phyloP scores from a whole-genome alignment of 53 echinoderm and acorn worm species.

The Paracentrotus lividus region DNA sequence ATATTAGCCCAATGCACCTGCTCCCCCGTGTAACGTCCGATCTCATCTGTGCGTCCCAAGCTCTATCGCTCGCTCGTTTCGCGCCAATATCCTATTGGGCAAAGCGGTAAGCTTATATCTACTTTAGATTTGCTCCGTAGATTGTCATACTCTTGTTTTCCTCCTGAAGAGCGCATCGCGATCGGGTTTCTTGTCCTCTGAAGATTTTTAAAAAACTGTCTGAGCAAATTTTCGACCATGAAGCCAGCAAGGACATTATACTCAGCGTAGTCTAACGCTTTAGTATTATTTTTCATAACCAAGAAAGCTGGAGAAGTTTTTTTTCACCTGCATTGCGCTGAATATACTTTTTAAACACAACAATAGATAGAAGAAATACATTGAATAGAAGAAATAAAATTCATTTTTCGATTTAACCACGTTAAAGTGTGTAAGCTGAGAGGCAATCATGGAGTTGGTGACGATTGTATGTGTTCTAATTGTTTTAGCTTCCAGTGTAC shows the following conservation, averaged over 20 bases:
- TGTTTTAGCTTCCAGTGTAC: not conserved
- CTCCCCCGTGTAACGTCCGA: not conserved
- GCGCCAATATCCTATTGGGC: not conserved
- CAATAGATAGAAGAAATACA: no score
- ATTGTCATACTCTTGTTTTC: not conserved
- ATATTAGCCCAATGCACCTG: conserved; percentile 31
- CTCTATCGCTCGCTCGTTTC: not conserved
- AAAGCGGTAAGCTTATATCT: conserved; percentile 29
- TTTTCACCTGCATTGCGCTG: not conserved
- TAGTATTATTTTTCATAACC: not conserved
- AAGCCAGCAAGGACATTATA: not conserved
- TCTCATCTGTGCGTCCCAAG: not conserved
- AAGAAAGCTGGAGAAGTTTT: not conserved
- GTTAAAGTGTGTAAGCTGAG: not conserved
- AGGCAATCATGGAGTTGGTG: not conserved
- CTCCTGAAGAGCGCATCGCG: not conserved
- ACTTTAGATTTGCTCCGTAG: conserved; percentile 4
- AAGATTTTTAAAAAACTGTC: not conserved
- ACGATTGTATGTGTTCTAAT: not conserved
- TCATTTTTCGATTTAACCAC: not conserved
- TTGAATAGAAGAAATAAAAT: no score
- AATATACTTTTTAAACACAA: no score
- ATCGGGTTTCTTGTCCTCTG: not conserved
- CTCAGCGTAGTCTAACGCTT: not conserved
- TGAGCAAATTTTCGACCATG: not conserved